These are phyloP conservation scores for Camarhynchus parvulus DNA, from an alignment of 2,113 vertebrate genomes.

Conservation along the genomic window DNA sequence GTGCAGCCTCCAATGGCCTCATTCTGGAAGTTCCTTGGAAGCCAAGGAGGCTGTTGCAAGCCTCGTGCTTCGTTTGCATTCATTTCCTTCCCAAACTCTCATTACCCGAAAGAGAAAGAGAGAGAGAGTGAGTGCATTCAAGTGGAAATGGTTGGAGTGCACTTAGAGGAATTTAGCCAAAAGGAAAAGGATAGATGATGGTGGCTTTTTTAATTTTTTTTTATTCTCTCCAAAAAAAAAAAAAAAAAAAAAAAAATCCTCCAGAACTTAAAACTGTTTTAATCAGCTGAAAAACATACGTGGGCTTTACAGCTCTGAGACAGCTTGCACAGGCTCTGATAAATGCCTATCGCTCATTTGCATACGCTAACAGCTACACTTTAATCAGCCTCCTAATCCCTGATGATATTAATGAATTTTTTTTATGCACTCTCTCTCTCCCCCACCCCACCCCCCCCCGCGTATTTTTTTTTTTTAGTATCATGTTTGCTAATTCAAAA, in stretches of 20 bases:
- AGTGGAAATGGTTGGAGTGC: slow-evolving; percentile 81
- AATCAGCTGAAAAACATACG: slow-evolving; percentile 99
- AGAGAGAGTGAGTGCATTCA: slow-evolving; percentile 59
- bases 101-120: slow-evolving; percentile 20
- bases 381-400: slow-evolving; percentile 99
- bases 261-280: slow-evolving; percentile 99
- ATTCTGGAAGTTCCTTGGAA: slow-evolving; percentile 17
- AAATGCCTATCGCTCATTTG: slow-evolving; percentile 99
- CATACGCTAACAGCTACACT: slow-evolving; percentile 99
- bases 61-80: slow-evolving; percentile 28
- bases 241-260: slow-evolving; percentile 89
- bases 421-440: slow-evolving; percentile 79
- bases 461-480: slow-evolving; percentile 86
- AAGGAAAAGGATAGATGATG: slow-evolving; percentile 89
- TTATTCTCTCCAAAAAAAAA: slow-evolving; percentile 69
- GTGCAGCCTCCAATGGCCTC: not conserved
- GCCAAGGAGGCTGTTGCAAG: not conserved
- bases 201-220: slow-evolving; percentile 64
- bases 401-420: slow-evolving; percentile 99
- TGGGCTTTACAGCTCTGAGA: slow-evolving; percentile 98
- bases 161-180: slow-evolving; percentile 92
- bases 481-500: slow-evolving; percentile 99
- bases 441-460: not conserved
- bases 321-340: slow-evolving; percentile 98
- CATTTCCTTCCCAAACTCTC: slow-evolving; percentile 52